Evolutionary conservation across 2,888 invertebrate genomes (phyloP), one percentile per base, ranked within the genome.

Genomic region (Ochropleura plecta): DNA sequence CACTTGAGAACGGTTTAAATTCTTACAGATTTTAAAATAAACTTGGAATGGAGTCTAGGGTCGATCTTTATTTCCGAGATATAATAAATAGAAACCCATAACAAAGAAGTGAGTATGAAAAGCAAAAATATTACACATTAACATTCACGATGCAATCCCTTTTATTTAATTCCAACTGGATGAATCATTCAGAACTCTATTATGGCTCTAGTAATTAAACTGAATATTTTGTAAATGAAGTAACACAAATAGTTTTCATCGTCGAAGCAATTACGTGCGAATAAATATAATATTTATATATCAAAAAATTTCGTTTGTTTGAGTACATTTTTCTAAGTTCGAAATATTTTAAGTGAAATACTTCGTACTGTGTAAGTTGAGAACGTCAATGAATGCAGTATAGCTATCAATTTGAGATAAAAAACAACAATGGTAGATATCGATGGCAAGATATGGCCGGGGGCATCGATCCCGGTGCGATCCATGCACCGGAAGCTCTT

Each of bases 381-480:
- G 87, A 89, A 88, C 82, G 84, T 80, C 88, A 91, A 91, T 91
- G 90, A 88, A 88, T 86, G 77, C 79, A 84, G 86, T 86, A 89
- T 89, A 90, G 88, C 89, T 90, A 90, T 90, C 91, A 90, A 91
- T 92, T 89, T 88, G 81, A 86, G 88, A 92, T 92, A 92, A 92
- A 93, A 90, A 91, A 89, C 82, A 91, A 93, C 91, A 93, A 93
- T 91, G 92, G 83, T 85, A 68, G 82, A 86, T 94, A 92, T 93
- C 93, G 93, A 94, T 93, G 90, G 93, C 92, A 94, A 95, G 94
- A 93, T 94, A 94, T 93, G 90, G 94, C 95, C 92, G 87, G 89
- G 91, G 92, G 94, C 94, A 91, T 92, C 92, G 93, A 92, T 93
- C 92, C 92, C 91, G 90, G 78, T 83, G 78, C 78, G 82, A 79